Evolutionary conservation across 2,113 vertebrate genomes (phyloP).

Genomic region (Phalacrocorax carbo): DNA sequence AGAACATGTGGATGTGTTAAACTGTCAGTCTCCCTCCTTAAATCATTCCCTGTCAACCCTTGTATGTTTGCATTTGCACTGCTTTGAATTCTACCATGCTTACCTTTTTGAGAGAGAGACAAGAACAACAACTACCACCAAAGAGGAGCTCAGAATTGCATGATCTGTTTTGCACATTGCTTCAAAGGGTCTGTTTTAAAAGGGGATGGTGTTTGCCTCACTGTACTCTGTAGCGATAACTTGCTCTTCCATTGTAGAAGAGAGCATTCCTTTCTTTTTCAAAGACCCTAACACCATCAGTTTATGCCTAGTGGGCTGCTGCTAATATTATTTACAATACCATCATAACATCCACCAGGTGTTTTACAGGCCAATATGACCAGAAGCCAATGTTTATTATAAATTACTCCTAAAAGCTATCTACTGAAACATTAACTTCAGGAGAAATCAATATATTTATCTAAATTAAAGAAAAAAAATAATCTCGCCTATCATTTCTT

Average conservation of each 20-base stretch:
- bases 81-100: neutral
- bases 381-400: neutral
- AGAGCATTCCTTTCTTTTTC: neutral
- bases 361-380: neutral
- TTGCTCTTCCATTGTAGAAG: neutral
- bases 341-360: neutral
- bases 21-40: neutral
- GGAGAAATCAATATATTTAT: neutral
- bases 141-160: neutral
- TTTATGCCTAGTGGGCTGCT: neutral
- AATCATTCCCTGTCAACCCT: neutral
- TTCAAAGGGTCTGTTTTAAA: neutral
- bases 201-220: neutral
- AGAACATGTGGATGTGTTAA: neutral
- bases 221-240: neutral
- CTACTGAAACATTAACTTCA: neutral
- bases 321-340: neutral
- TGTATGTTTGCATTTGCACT: neutral
- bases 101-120: neutral
- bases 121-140: neutral
- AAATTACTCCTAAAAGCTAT: neutral
- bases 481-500: neutral
- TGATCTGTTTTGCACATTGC: neutral
- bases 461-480: neutral
- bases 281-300: neutral